phyloP scores from a whole-genome alignment of 2,113 vertebrate genomes.

The Albula goreensis region DNA sequence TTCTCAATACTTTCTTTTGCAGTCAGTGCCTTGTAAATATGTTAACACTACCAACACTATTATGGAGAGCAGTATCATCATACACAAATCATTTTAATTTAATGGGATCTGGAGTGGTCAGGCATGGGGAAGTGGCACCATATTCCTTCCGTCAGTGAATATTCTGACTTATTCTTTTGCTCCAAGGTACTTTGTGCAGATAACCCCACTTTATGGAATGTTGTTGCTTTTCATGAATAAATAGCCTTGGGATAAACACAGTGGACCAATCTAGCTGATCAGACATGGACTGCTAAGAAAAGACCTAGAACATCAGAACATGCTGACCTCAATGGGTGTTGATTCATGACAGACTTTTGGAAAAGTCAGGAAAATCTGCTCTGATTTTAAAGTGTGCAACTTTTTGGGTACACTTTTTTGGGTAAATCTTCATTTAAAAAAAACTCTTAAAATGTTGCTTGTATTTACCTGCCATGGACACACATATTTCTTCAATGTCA shows the following conservation, averaged over 20 bases:
- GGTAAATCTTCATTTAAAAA: too few relatives aligned
- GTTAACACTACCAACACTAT: neutral
- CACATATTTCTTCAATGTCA: neutral
- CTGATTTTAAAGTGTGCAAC: neutral
- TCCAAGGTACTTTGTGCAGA: neutral
- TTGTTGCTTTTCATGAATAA: too few relatives aligned
- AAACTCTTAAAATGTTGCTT: too few relatives aligned
- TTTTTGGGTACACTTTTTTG: neutral
- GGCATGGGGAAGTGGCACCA: slow-evolving; percentile 6
- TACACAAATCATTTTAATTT: neutral
- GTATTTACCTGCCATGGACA: neutral
- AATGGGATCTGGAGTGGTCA: neutral
- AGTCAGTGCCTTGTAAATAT: neutral
- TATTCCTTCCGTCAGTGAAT: neutral
- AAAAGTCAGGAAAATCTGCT: neutral
- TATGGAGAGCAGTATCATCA: neutral
- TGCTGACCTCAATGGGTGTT: neutral
- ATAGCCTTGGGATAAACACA: too few relatives aligned
- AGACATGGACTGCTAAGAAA: too few relatives aligned
- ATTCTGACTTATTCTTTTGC: neutral
- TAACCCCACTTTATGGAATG: too few relatives aligned
- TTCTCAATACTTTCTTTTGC: too few relatives aligned
- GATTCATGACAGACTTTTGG: slow-evolving; percentile 8
- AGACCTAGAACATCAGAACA: too few relatives aligned
- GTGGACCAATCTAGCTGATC: too few relatives aligned